Percentiles rank a stretch among this genome's conserved stretches.
These are phyloP conservation scores for Ferrisia virgata DNA, from an alignment of 2,888 invertebrate genomes.

Conservation along the genomic window DNA sequence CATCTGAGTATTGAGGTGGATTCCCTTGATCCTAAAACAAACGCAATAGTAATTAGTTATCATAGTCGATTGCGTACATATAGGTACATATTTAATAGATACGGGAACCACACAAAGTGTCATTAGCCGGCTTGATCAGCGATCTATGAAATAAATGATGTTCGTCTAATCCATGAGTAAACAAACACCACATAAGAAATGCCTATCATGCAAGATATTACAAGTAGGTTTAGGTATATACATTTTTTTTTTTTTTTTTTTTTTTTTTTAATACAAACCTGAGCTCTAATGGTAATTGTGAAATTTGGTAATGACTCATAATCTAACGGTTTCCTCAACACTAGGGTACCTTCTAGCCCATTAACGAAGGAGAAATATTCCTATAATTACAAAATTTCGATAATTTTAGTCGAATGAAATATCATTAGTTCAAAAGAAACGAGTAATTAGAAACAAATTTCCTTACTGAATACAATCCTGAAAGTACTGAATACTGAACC, in stretches of 20 bases:
- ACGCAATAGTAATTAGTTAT: background rate
- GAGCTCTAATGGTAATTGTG: slow-evolving; percentile 66
- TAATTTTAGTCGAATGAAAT: background rate
- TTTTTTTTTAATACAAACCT: slow-evolving; percentile 52
- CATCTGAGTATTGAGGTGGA: slow-evolving; percentile 73
- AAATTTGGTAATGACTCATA: slow-evolving; percentile 77
- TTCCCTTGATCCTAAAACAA: slow-evolving; percentile 71
- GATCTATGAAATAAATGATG: background rate
- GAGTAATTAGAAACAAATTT: background rate
- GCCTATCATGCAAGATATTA: background rate
- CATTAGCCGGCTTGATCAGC: background rate
- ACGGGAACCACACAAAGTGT: background rate
- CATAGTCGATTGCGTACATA: background rate
- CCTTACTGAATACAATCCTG: slow-evolving; percentile 68
- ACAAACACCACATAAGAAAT: background rate
- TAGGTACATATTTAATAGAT: background rate
- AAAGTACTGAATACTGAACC: slow-evolving; percentile 76
- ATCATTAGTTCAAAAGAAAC: background rate
- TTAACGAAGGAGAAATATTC: slow-evolving; percentile 81
- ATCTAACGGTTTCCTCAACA: slow-evolving; percentile 75
- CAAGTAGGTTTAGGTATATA: background rate
- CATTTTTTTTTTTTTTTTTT: too few species aligned
- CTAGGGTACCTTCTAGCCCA: slow-evolving; percentile 78
- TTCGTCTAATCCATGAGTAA: background rate
- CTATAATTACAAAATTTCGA: slow-evolving; percentile 53